Evolutionary conservation across 2,797 vertebrate genomes (phyloP).

Genomic region (Acridotheres tristis): DNA sequence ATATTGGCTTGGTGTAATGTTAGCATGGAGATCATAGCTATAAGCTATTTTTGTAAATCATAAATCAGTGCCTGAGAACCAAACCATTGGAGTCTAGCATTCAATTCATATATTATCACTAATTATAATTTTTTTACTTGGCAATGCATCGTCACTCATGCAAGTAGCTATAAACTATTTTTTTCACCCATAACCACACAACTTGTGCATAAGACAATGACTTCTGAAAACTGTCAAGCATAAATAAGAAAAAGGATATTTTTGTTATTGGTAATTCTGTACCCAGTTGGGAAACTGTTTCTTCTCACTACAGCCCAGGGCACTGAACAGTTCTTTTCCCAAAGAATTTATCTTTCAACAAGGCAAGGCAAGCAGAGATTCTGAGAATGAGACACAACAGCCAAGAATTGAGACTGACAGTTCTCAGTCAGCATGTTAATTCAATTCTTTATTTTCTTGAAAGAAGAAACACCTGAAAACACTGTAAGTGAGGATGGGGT

Average conservation of each 20-base stretch:
- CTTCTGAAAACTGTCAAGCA: not conserved
- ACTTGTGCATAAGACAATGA: not conserved
- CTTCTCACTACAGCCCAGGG: not conserved
- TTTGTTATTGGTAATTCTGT: not conserved
- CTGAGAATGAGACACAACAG: not conserved
- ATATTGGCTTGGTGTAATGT: not conserved
- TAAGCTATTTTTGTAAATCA: conserved; percentile 5
- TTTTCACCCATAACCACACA: not conserved
- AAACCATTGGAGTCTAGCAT: not conserved
- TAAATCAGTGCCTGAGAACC: not conserved
- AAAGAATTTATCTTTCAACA: not conserved
- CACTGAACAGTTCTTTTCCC: not conserved
- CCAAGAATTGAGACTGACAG: not conserved
- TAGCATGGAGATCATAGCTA: not conserved
- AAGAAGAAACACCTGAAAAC: not conserved
- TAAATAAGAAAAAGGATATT: not conserved
- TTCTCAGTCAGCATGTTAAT: not conserved
- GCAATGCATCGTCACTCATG: not conserved
- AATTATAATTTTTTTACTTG: conserved; percentile 42
- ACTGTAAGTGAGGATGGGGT: not conserved
- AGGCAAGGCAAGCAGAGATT: not conserved
- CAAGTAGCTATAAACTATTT: not conserved
- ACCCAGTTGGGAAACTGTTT: not conserved
- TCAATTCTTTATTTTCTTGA: not conserved
- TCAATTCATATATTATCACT: conserved; percentile 12